Base-by-base conservation (phyloP, 2,888 invertebrate species). In the Ctenicera cuprea region DNA sequence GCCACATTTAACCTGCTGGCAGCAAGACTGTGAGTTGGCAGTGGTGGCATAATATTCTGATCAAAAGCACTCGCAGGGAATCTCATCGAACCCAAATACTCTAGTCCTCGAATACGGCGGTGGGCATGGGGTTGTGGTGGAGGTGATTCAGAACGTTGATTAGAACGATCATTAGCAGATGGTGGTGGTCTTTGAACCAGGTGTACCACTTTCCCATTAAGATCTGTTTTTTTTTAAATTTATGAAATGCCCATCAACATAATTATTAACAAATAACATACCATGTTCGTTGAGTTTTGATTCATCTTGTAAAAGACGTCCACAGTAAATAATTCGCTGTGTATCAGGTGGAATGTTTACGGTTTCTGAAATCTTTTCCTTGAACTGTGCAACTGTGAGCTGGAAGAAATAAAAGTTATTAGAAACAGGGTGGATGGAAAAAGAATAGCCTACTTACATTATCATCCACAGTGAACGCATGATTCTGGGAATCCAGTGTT, bases 321-420 rank as follows among this genome's bases (percentile, higher is more conserved):
- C 98, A 85, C 96, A 96, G 86, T 96, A 98, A 81, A 98, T 98
- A 43, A 98, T 91, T 71, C 98, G 91, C 85, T 98, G 98, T 59
- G 94, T 92, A 75, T 94, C 93, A 7, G 93, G 92, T 22, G 94
- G 90, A 80, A 98, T 94, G 71, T 90, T 92, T 78, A 98, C 94
- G 76, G 92, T 91, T 63, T 92, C 93, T 3, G 92, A 91, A 77
- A 97, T 94, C 79, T 91, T 90, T 79, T 93, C 92, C 86, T 97
- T 97, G 82, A 97, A 93, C 84, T 94, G 91, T 71, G 91, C 90
- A 64, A 97, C 94, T 38, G 95, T 96, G 73, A 92, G 91, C 95
- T 96, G 43, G 9, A 68, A 45, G 7, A 11, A 9, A 3, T 1
- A 1, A 50, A 16, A 16, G 3, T 45, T 48, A 2, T 11, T n/a